Evolutionary conservation across 2,797 vertebrate genomes (phyloP), one percentile per base, ranked within the genome.

Genomic region (Spinus olivaceus): DNA sequence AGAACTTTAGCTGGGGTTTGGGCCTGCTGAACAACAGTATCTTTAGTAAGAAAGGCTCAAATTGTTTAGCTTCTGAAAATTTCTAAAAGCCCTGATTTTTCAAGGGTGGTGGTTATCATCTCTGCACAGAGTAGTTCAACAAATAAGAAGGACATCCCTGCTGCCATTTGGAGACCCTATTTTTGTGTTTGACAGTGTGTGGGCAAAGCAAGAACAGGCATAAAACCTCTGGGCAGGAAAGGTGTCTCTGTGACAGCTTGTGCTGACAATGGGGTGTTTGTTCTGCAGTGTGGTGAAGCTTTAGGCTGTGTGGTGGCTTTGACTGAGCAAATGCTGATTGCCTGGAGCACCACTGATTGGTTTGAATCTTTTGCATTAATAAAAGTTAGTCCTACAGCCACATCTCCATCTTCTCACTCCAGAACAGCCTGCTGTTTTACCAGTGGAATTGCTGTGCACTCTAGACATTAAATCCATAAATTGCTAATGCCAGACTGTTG

Each of bases 391-490:
- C 51, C 46, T n/a, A 8, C 32, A 51, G 57, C 39, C 10, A 0
- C 80, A 56, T 81, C 85, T 76, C 74, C 90, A 35, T 86, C 86
- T 27, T 63, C 44, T 63, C 30, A 1, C 76, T 87, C 66, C 46
- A 59, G 66, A 88, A 73, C 5, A 37, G 59, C 25, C n/a, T 71
- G 50, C 41, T n/a, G 53, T 37, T 83, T 54, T 18, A 82, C 44
- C 77, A 81, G 27, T 33, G 76, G 73, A 61, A 94, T 76, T 63
- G 51, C 86, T 64, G 27, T 10, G 44, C 53, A 28, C 51, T 80
- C 53, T 53, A 86, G 78, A 86, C 93, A 89, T 94, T 53, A 97
- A 97, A 96, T 49, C 90, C 93, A 95, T 97, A 97, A 93, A 97
- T 97, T 97, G 93, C 61, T 70, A 50, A 95, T 72, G 88, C 97